Conservation (phyloP, 2,797 vertebrate genomes). For the Lagodon rhomboides region DNA sequence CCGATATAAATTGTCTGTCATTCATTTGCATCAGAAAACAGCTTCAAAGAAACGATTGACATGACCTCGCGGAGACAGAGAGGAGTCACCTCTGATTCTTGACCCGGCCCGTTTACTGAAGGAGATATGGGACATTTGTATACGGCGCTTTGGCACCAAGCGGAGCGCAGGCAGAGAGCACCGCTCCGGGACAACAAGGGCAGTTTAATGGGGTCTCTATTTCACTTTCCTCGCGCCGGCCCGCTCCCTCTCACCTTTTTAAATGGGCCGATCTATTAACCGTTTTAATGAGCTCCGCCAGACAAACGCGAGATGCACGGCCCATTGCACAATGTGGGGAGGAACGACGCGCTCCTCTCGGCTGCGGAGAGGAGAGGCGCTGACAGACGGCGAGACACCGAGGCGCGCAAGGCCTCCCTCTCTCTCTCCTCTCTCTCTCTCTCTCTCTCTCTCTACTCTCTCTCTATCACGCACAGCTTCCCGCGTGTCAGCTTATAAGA, state of each 20-base stretch:
- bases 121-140: slow-evolving; percentile 67
- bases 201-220: slow-evolving; percentile 81
- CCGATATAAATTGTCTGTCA: neutral
- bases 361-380: slow-evolving; percentile 72
- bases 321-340: slow-evolving; percentile 86
- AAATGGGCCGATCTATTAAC: slow-evolving; percentile 91
- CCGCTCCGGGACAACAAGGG: slow-evolving; percentile 71
- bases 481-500: slow-evolving; percentile 21
- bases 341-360: slow-evolving; percentile 66
- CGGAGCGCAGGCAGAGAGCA: slow-evolving; percentile 56
- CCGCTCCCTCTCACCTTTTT: slow-evolving; percentile 86
- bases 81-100: slow-evolving; percentile 41
- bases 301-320: slow-evolving; percentile 80
- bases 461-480: neutral
- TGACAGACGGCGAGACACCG: slow-evolving; percentile 80
- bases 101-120: slow-evolving; percentile 57
- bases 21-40: slow-evolving; percentile 11
- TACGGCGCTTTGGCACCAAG: slow-evolving; percentile 64
- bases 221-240: slow-evolving; percentile 73
- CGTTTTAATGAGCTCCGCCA: slow-evolving; percentile 86
- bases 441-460: neutral
- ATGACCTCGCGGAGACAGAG: neutral
- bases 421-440: neutral
- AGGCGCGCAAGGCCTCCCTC: slow-evolving; percentile 35
- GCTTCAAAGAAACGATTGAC: slow-evolving; percentile 27